phyloP scores from a whole-genome alignment of 92 coral and sea anemone species.

The Pocillopora grandis region DNA sequence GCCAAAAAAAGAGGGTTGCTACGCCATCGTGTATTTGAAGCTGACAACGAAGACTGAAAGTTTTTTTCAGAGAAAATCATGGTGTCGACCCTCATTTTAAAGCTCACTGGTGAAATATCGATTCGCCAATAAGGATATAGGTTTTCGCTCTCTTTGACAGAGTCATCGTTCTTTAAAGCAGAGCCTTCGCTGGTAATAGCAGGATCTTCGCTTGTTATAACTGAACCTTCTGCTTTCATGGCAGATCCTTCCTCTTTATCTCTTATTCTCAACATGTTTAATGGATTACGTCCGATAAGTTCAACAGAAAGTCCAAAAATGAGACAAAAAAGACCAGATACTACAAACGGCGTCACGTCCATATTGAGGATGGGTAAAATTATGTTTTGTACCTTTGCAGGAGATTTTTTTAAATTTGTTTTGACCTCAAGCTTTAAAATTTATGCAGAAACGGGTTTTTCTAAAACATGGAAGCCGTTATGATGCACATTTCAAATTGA shows the following conservation, averaged over 20 bases:
- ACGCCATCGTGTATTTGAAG: no score
- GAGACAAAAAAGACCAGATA: slow-evolving; percentile 34
- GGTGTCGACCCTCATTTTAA: no score
- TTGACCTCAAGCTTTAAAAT: neutral
- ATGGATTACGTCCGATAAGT: slow-evolving; percentile 40
- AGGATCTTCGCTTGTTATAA: neutral
- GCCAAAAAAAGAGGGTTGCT: no score
- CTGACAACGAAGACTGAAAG: no score
- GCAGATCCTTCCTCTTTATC: neutral
- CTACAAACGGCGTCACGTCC: slow-evolving; percentile 50
- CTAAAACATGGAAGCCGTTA: neutral
- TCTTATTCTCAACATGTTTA: slow-evolving; percentile 4
- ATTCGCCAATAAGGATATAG: no score
- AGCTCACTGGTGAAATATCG: no score
- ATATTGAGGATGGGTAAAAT: slow-evolving; percentile 51
- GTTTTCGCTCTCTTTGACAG: no score
- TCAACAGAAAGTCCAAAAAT: slow-evolving; percentile 52
- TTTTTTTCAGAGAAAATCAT: no score
- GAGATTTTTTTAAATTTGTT: neutral
- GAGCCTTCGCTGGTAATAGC: no score
- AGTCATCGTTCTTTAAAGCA: neutral
- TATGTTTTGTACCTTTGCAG: neutral
- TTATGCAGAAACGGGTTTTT: neutral
- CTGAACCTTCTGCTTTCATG: neutral
- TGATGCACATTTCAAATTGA: no score